Evolutionary conservation across 2,888 invertebrate genomes (phyloP).

Genomic region (Tenthredo scrophulariae): DNA sequence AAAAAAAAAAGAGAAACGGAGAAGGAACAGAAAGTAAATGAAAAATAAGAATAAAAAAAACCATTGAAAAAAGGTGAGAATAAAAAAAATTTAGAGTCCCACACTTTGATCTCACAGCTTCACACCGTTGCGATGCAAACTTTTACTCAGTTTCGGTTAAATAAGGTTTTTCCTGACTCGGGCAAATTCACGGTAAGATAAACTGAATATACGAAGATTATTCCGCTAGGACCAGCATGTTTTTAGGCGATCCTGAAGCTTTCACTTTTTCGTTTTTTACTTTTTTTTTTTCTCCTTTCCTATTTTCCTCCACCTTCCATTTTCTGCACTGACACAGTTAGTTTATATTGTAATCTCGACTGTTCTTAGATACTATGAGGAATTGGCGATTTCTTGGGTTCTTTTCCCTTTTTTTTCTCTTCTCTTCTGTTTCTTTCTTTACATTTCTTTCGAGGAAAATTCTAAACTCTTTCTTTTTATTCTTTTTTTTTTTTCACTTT

Average conservation of each 20-base stretch:
- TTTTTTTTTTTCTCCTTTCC: not conserved
- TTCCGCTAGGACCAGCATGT: conserved; percentile 13
- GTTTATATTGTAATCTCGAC: not conserved
- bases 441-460: not conserved
- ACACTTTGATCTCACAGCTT: conserved; percentile 38
- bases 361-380: not conserved
- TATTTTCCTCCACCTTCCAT: not conserved
- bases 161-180: conserved; percentile 31
- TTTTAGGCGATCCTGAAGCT: conserved; percentile 1
- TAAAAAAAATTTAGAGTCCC: not conserved
- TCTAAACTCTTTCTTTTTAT: not conserved
- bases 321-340: not conserved
- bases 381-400: conserved; percentile 23
- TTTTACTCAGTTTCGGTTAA: not conserved
- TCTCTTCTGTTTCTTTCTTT: not conserved
- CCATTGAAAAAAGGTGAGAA: conserved; percentile 17
- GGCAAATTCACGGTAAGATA: conserved; percentile 35
- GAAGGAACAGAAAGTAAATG: not conserved
- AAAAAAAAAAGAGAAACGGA: not conserved
- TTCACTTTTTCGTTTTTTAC: not conserved
- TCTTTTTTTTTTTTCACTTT: conserved; percentile 11
- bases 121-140: conserved; percentile 26
- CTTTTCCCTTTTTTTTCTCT: not conserved
- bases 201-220: conserved; percentile 2
- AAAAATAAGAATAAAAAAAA: conserved; percentile 28